Evolutionary conservation across 2,113 vertebrate genomes (phyloP), one percentile per base, ranked within the genome.

Genomic region (Pipa parva): DNA sequence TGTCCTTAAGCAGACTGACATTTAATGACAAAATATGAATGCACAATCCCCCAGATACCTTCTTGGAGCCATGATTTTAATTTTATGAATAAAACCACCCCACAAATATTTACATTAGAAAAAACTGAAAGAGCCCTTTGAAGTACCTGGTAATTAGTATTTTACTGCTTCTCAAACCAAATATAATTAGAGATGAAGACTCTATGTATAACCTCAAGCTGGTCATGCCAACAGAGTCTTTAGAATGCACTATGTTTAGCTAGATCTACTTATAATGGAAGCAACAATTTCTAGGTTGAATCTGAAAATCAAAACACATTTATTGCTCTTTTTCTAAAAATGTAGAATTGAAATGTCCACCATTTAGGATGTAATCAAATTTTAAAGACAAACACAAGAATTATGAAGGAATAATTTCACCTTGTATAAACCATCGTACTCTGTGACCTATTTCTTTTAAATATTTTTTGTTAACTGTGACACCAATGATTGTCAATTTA

Each of bases 401-500:
- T 22, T 49, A 9, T 22, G 21, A 20, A 49, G 18, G 21, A 22
- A 18, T 8, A 49, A 21, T 49, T 49, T 7, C 10, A 22, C 46
- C 21, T 49, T 49, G 9, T 22, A 49, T 21, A 20, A 48, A 48
- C n/a, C 11, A 9, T 48, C 21, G 22, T 49, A 12, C 4, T 21
- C 39, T 4, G 46, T 49, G 7, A 7, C 2, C 8, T 20, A 4
- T 36, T 17, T 36, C n/a, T 58, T 36, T 17, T 18, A 37, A 20
- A 36, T n/a, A 12, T 49, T 33, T 22, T n/a, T 28, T 60, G 48
- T n/a, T 24, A 42, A 29, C 7, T 37, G 50, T 49, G 39, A 66
- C 17, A 49, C 1, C 28, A 5, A 33, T 27, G 4, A 1, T 31
- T 61, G 76, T 63, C n/a, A 60, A 13, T 22, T 65, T 26, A 63